Evolutionary conservation across 2,797 vertebrate species (phyloP), one percentile per base, ranked within the genome.

Genomic region (Lepus oiostolus): DNA sequence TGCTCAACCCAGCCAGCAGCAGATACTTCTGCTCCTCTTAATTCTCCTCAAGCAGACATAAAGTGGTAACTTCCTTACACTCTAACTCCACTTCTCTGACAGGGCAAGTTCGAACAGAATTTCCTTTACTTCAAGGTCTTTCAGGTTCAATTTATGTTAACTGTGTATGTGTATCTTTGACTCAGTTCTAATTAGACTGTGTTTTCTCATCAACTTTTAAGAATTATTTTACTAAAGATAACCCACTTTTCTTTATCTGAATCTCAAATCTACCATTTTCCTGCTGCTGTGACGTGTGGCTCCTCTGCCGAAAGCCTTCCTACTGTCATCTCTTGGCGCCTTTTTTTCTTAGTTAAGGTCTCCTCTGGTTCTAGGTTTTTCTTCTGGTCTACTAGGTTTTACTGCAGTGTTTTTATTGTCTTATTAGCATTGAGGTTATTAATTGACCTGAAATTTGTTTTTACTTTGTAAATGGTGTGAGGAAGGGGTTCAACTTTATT

Each of bases 401-500:
- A 79, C 21, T 35, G n/a, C 60, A 14, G n/a, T 17, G 9, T 60
- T 74, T 75, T 90, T 62, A 70, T 17, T 42, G 21, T 85, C 68
- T 80, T 26, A 35, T 85, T 42, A 82, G 75, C 6, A 24, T 47
- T 82, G 65, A 68, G 24, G 76, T 63, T 42, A 79, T 89, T 24
- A 82, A 10, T 79, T 28, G 8, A 30, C 42, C 21, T 75, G 52
- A 47, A 80, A 74, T 47, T 82, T 74, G 24, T 47, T 72, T 95
- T 50, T 60, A 21, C 63, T 91, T 70, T 80, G 38, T 74, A 58
- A 42, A 52, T 58, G 7, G 54, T 90, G 22, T 90, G 77, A 92
- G 72, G 52, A 52, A 50, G 60, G 38, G 62, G 32, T 65, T 94
- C 70, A 50, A 38, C 58, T 90, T 91, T 67, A 68, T 86, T 83